Conservation (phyloP, 2,113 vertebrate genomes). For the Larimichthys polyactis region DNA sequence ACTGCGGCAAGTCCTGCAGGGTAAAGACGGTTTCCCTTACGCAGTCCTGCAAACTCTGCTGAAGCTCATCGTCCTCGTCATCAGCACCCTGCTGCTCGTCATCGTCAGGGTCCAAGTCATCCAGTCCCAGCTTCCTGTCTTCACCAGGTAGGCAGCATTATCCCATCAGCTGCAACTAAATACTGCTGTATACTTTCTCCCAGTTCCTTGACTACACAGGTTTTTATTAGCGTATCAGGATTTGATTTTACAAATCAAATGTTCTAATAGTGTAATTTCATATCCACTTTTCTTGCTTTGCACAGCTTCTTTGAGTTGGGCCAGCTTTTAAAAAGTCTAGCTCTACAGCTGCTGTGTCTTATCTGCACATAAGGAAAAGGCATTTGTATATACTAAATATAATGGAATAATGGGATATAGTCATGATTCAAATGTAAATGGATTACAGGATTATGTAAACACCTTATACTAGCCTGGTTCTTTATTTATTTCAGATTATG, state of each 20-base stretch:
- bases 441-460: constrained; percentile 49
- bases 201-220: not conserved
- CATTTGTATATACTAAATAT: constrained; percentile 5
- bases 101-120: constrained; percentile 97
- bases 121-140: constrained; percentile 97
- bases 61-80: constrained; percentile 96
- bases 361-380: constrained; percentile 20
- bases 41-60: constrained; percentile 93
- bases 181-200: not conserved
- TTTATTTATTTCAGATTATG: constrained; percentile 50
- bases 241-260: not conserved
- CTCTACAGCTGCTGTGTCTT: not conserved
- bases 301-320: not conserved
- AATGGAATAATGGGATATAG: not conserved
- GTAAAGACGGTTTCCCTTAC: constrained; percentile 92
- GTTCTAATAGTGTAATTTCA: not conserved
- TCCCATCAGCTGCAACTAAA: not conserved
- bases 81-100: constrained; percentile 95
- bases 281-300: too few relatives aligned
- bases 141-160: constrained; percentile 89
- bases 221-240: not conserved
- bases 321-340: not conserved
- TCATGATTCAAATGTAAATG: constrained; percentile 34
- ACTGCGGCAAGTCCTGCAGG: constrained; percentile 88
- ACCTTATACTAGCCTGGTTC: constrained; percentile 22